Percentiles rank a stretch among this genome's conserved stretches.
phyloP scores from a whole-genome alignment of 2,888 invertebrate genomes.

The Spialia ferax region DNA sequence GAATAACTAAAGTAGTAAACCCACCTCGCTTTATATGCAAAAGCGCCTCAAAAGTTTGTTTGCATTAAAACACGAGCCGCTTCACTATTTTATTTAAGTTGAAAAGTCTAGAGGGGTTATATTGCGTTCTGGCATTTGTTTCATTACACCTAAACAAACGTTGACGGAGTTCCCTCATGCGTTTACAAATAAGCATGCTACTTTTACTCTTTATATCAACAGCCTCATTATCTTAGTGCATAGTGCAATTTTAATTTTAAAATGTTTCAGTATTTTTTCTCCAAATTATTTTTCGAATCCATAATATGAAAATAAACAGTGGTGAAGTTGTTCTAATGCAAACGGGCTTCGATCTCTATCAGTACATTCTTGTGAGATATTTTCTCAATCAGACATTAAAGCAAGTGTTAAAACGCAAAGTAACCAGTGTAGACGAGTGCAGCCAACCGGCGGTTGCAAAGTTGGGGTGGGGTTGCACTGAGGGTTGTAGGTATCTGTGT shows the following conservation, averaged over 20 bases:
- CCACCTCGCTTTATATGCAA: conserved; percentile 87
- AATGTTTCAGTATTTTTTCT: conserved; percentile 23
- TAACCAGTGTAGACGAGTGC: conserved; percentile 84
- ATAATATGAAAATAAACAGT: conserved; percentile 56
- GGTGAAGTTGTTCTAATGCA: conserved; percentile 85
- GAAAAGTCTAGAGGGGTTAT: conserved; percentile 84
- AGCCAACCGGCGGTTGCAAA: conserved; percentile 77
- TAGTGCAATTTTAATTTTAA: conserved; percentile 53
- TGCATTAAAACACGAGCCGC: conserved; percentile 87
- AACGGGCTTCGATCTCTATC: conserved; percentile 77
- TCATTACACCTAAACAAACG: conserved; percentile 65
- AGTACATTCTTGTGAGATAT: conserved; percentile 53
- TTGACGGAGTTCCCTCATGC: conserved; percentile 62
- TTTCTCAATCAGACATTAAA: conserved; percentile 59
- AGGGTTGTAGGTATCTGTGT: conserved; percentile 87
- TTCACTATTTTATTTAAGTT: conserved; percentile 86
- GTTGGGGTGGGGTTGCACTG: conserved; percentile 86
- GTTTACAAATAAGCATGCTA: conserved; percentile 73
- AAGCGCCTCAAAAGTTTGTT: conserved; percentile 87
- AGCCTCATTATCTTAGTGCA: conserved; percentile 66
- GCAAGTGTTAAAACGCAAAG: conserved; percentile 84
- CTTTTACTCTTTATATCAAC: conserved; percentile 56
- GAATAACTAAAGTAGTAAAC: conserved; percentile 84
- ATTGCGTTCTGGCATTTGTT: conserved; percentile 86
- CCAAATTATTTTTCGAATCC: conserved; percentile 41